These are phyloP conservation scores for Biston stratarius DNA, from an alignment of 2,888 invertebrate species.

Conservation along the genomic window DNA sequence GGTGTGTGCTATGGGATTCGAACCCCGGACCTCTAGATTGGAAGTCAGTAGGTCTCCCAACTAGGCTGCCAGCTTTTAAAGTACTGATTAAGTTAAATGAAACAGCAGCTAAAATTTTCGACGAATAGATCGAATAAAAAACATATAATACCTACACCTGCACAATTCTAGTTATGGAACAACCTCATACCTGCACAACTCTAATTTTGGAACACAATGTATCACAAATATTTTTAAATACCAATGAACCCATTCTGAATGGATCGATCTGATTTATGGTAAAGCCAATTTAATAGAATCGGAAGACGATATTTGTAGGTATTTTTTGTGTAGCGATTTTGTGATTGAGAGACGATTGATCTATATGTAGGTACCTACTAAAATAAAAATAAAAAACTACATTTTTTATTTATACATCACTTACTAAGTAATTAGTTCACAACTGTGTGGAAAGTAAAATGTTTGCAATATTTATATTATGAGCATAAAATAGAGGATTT, in stretches of 20 bases:
- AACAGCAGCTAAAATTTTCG: neutral
- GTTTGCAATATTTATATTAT: no score
- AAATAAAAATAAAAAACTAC: no score
- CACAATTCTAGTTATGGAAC: neutral
- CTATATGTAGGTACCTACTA: no score
- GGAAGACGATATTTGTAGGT: neutral
- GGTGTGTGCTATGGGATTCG: no score
- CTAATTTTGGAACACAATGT: neutral
- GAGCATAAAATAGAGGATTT: no score
- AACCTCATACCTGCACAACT: neutral
- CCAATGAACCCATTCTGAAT: slow-evolving; percentile 34
- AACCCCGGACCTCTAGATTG: no score
- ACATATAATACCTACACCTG: neutral
- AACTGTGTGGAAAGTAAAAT: no score
- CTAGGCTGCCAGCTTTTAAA: no score
- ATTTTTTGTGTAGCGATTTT: neutral
- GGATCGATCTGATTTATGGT: slow-evolving; percentile 1
- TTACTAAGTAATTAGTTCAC: no score
- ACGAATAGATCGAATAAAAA: neutral
- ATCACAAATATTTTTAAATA: slow-evolving; percentile 26
- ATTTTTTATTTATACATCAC: no score
- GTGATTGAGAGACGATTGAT: no score
- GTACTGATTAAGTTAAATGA: neutral
- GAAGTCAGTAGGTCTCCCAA: no score
- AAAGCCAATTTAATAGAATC: neutral